Evolutionary conservation across 1,140 invertebrate genomes (phyloP).

Genomic region (Atta texana): DNA sequence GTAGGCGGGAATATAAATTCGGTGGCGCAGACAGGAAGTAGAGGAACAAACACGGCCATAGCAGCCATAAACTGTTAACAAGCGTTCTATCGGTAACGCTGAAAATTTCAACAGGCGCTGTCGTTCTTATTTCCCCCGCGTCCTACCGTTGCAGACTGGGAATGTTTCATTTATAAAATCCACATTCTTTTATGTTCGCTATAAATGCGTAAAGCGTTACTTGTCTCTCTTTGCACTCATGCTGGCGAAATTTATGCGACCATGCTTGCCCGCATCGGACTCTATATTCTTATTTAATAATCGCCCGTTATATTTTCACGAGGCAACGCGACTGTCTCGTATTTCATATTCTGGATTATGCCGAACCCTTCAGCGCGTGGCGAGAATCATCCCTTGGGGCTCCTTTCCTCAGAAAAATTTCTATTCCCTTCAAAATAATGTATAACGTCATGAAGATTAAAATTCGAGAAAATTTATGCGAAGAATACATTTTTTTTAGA

Average conservation of each 20-base stretch:
- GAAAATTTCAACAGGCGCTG: conserved; percentile 55
- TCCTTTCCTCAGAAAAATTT: conserved; percentile 31
- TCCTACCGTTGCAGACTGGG: conserved; percentile 27
- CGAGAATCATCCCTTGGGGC: conserved; percentile 26
- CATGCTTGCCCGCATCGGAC: conserved; percentile 21
- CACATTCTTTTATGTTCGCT: conserved; percentile 56
- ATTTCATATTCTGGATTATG: conserved; percentile 57
- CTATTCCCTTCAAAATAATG: conserved; percentile 39
- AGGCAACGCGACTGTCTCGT: conserved; percentile 57
- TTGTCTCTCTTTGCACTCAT: conserved; percentile 22
- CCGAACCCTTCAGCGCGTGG: conserved; percentile 58
- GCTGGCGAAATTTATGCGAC: conserved; percentile 57
- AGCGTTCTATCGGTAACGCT: conserved; percentile 33
- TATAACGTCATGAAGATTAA: conserved; percentile 16
- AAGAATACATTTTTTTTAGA: too few species aligned
- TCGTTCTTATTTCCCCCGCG: conserved; percentile 50
- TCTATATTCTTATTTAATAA: conserved; percentile 55
- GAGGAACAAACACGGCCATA: neutral
- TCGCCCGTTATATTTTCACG: conserved; percentile 58
- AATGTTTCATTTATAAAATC: conserved; percentile 64
- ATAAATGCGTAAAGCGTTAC: conserved; percentile 61
- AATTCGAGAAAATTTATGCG: neutral
- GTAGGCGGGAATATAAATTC: conserved; percentile 55
- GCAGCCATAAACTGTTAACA: conserved; percentile 62
- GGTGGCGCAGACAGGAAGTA: conserved; percentile 46